Base-by-base conservation (phyloP, 2,113 vertebrate genomes). In the Morphnarchus princeps region DNA sequence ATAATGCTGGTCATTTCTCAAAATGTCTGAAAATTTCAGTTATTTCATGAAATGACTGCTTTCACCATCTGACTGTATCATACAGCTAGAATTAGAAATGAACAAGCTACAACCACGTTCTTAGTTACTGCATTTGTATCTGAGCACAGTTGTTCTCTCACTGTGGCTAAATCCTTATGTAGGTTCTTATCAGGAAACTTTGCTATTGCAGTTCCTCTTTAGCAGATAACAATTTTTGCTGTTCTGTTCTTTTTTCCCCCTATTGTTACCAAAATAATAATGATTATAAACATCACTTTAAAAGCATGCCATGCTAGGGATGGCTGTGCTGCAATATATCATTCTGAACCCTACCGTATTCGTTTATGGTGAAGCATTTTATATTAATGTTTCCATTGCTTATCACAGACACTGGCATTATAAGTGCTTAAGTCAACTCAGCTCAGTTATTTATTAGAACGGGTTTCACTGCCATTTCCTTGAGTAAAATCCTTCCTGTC, bases 381-480 rank as follows among this genome's bases (percentile, higher is more conserved):
- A 95, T 98, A 97, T 98, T 98, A 98, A 98, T 98, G 97, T 98
- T 98, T 98, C 97, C 96, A 98, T 95, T 97, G 95, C 98, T 98
- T 98, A 98, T 98, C 98, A 97, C 89, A 98, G 97, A 98, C 95
- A 96, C 69, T 96, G 94, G 95, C 92, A 97, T 98, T 98, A 97
- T 85, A 98, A 98, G 93, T 98, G 95, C 93, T 98, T 97, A 97
- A 98, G 97, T 97, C 97, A 98, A 91, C 97, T 96, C 89, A 91
- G 93, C 90, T 96, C 96, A 85, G 95, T 97, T 98, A 98, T 98
- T 98, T 98, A 97, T 98, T 98, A 97, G 91, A 89, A 74, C 69
- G 89, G 71, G 92, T 96, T 93, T 96, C 36, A 67, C 80, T 98
- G 79, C 61, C 79, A 95, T 97, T 98, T 98, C 65, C 94, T 97